These are phyloP conservation scores for Cydia amplana DNA, from an alignment of 1,140 invertebrate species.

Conservation along the genomic window DNA sequence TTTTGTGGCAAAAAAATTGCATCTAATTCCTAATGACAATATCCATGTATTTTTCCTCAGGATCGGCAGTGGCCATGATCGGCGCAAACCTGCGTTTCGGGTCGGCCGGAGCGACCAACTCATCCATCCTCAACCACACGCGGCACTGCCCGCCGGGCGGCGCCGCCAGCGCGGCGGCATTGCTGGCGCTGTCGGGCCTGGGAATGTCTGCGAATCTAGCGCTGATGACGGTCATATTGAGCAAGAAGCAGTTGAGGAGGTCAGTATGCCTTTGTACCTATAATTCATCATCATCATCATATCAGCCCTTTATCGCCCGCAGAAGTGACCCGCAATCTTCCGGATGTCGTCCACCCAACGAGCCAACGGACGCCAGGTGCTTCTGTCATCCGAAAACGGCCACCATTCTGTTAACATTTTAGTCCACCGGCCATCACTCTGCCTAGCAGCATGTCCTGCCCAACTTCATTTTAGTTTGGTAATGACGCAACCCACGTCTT, in stretches of 20 bases:
- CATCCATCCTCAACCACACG: slow-evolving; percentile 84
- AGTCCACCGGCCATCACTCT: too few relatives aligned
- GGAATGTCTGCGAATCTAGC: slow-evolving; percentile 91
- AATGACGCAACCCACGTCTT: too few relatives aligned
- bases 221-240: slow-evolving; percentile 89
- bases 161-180: slow-evolving; percentile 88
- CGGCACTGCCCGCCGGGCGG: slow-evolving; percentile 89
- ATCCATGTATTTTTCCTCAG: slow-evolving; percentile 55
- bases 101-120: slow-evolving; percentile 82
- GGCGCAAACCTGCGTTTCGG: slow-evolving; percentile 88
- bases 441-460: too few relatives aligned
- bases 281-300: too few relatives aligned
- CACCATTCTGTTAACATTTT: too few relatives aligned
- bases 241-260: slow-evolving; percentile 87
- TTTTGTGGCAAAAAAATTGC: too few relatives aligned
- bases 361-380: too few relatives aligned
- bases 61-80: slow-evolving; percentile 86
- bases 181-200: slow-evolving; percentile 87
- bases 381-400: too few relatives aligned
- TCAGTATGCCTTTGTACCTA: slow-evolving; percentile 59
- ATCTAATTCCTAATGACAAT: background rate
- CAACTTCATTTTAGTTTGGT: too few relatives aligned
- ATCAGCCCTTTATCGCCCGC: too few relatives aligned
- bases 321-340: too few relatives aligned
- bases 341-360: too few relatives aligned